A percentile compares a stretch with the other conserved stretches of the same genome.
phyloP scores from a whole-genome alignment of 1,140 invertebrate species.

The Lasioglossum albipes region DNA sequence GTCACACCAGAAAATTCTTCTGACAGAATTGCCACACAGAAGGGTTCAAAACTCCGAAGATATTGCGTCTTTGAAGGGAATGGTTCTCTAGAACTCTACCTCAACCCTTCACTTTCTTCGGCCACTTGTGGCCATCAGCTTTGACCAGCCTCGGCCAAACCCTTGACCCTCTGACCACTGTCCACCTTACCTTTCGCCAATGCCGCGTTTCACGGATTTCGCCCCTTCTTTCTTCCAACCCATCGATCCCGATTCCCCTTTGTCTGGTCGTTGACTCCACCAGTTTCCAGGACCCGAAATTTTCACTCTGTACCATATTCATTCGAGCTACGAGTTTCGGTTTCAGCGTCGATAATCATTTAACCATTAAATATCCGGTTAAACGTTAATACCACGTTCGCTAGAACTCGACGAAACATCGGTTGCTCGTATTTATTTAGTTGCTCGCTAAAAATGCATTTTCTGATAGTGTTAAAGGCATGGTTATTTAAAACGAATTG shows the following conservation, averaged over 20 bases:
- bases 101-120: background rate
- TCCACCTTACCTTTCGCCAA: background rate
- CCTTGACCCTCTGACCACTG: constrained; percentile 1
- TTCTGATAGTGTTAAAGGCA: no score
- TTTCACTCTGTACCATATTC: background rate
- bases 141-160: background rate
- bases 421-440: background rate
- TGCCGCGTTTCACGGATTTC: background rate
- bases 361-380: background rate
- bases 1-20: no score
- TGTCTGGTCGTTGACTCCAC: background rate
- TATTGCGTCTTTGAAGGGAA: background rate
- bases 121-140: constrained; percentile 3
- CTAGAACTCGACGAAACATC: background rate
- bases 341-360: constrained; percentile 4
- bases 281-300: background rate
- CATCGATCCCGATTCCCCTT: background rate
- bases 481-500: no score
- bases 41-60: background rate
- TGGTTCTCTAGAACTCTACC: background rate
- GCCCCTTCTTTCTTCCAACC: background rate
- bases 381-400: background rate
- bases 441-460: no score
- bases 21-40: no score
- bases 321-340: background rate